Base-by-base conservation (phyloP, 2,888 invertebrate genomes). In the Athalia circularis region DNA sequence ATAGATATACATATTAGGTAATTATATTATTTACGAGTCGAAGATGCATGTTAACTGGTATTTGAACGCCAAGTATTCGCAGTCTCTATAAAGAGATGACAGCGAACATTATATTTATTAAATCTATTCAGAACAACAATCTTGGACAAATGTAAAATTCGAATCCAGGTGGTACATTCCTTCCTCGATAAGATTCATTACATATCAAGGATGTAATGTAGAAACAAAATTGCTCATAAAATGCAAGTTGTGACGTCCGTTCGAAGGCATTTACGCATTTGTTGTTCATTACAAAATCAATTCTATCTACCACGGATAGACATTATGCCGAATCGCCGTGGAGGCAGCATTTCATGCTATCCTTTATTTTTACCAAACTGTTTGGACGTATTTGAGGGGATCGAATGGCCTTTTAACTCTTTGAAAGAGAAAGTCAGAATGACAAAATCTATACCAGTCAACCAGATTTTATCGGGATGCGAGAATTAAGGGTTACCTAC, bases 11-110 rank as follows among this genome's bases (percentile, higher is more conserved):
- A 80, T 77, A 79, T 79, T 78, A 67, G 54, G 80, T 79, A 80
- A 80, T 80, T 70, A 78, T 77, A 77, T 81, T 80, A 80, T 81
- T 74, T 79, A 79, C 81, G 80, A 77, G 81, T 79, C 76, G 80
- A 79, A 80, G 78, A 77, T 61, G 77, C 54, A 78, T 43, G 43
- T 79, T 64, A 79, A 70, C 80, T 81, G 81, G 79, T 79, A 79
- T 79, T 78, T 79, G 74, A 59, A 79, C 80, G 80, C 78, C 61
- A 77, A 72, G 57, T 75, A 57, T 62, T 9, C 62, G 47, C 8
- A 64, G 48, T 50, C 13, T 48, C 75, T 75, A 75, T 62, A 8
- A 62, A 64, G 61, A 75, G 75, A 75, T 75, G 75, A 75, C 75
- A 75, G 61, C 29, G 29, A 29, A 29, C 29, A 29, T 29, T 29